Evolutionary conservation across 2,797 vertebrate genomes (phyloP), one percentile per base, ranked within the genome.

Genomic region (Syndactyla subalaris): DNA sequence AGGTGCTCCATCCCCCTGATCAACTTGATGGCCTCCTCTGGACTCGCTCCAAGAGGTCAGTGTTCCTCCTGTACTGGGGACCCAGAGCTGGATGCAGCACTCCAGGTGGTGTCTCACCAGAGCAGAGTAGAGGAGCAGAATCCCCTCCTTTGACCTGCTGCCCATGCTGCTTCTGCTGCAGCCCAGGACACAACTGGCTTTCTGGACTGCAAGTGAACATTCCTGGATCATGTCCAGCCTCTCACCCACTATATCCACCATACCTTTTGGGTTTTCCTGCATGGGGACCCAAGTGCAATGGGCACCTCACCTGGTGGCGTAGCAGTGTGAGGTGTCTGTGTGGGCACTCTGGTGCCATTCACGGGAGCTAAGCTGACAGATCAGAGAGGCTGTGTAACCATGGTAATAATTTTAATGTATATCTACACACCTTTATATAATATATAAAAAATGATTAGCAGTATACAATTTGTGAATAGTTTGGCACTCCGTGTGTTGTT

Each of bases 11-110:
- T n/a, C 22, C 30, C 2, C 68, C 48, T 49, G 27, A 49, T 41
- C 41, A 24, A 32, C 12, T 36, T 32, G 10, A 9, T 17, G 10
- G 2, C 18, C 18, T 67, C 30, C 41, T 62, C 32, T 63, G 43
- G 32, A 4, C 23, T 38, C 0, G 0, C 7, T 89, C 19, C 32
- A n/a, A 3, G 18, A 43, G 36, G 1, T 32, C 43, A 20, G 6
- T 24, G 57, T 57, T 10, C 32, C 48, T 70, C 19, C 49, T 70
- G 19, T n/a, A 27, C 63, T 63, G 55, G 10, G 8, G 4, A 32
- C 12, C 26, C 55, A 4, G 36, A 6, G 26, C 48, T 36, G 63
- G 17, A 61, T 82, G 41, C 34, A 62, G 48, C 30, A 2, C 27
- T 68, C 21, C 18, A 55, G n/a, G 30, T 27, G 34, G 41, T 26